phyloP scores from a whole-genome alignment of 2,888 invertebrate species.

The Meta bourneti region DNA sequence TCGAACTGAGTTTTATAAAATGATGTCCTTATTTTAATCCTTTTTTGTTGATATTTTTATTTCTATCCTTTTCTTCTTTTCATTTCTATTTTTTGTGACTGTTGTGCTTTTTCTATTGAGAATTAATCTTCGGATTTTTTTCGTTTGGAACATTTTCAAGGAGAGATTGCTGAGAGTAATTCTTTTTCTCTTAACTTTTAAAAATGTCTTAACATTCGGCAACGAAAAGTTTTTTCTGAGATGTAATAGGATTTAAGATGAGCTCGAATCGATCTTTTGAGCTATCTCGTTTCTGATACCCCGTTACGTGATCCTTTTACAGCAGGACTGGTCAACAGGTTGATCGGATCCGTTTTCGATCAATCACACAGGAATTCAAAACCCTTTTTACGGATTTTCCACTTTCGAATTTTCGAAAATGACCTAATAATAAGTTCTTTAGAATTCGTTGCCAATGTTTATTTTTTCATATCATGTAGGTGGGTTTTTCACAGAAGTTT shows the following conservation, averaged over 20 bases:
- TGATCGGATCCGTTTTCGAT: not conserved
- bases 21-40: too few species aligned
- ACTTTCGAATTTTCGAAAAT: not conserved
- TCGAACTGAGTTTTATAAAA: too few species aligned
- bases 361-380: too few species aligned
- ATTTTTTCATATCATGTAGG: too few species aligned
- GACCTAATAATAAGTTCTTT: not conserved
- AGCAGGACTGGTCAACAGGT: not conserved
- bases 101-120: not conserved
- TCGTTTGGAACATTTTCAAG: too few species aligned
- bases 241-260: not conserved
- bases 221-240: not conserved
- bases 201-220: not conserved
- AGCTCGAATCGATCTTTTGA: not conserved
- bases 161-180: not conserved
- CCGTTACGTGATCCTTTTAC: not conserved
- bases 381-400: not conserved
- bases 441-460: too few species aligned
- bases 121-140: too few species aligned
- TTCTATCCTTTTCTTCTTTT: not conserved
- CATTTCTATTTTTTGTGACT: not conserved
- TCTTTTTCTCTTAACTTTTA: not conserved
- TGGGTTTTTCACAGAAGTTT: too few species aligned
- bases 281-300: not conserved
- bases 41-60: not conserved